Evolutionary conservation across 2,113 vertebrate species (phyloP), one percentile per base, ranked within the genome.

Genomic region (Phoxinus phoxinus): DNA sequence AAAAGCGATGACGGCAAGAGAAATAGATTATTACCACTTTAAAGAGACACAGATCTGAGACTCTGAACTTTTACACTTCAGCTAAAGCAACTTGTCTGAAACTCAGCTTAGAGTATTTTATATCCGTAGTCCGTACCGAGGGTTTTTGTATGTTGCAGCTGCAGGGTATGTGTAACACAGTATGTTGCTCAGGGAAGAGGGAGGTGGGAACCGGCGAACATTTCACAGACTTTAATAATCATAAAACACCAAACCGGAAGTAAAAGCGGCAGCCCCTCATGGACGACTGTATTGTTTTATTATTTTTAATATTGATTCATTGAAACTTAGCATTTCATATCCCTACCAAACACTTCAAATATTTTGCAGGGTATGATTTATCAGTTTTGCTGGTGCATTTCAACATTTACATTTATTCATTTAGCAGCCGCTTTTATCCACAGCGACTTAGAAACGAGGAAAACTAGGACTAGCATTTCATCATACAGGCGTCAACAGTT

Each of bases 11-110:
- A 44, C 53, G 69, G 23, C 1, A 15, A 72, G 13, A 72, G 32
- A 75, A 88, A 84, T 78, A 58, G 77, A 85, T 90, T 87, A 87
- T 93, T 90, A 89, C 86, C 85, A 87, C 79, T 88, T 84, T 56
- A 89, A 87, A 88, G 46, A 89, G 32, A 78, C 51, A 69, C 15
- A 48, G 59, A 72, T 83, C 74, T 73, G 81, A 81, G 73, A 44
- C 76, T 41, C 41, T 41, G 41, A 41, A 41, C 41, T 37, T 37
- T 37, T 37, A 37, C 35, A 37, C 35, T 41, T 41, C 41, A 41
- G 41, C 41, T 41, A 41, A 41, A 41, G 41, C 41, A 41, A 41
- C 2, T 41, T 41, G 41, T 41, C 41, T 41, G 41, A 41, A 41
- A 10, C 41, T 41, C 41, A 41, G 41, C 41, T 8, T 41, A 9